Conservation (phyloP, 2,797 vertebrate genomes). For the Amblyraja radiata region DNA sequence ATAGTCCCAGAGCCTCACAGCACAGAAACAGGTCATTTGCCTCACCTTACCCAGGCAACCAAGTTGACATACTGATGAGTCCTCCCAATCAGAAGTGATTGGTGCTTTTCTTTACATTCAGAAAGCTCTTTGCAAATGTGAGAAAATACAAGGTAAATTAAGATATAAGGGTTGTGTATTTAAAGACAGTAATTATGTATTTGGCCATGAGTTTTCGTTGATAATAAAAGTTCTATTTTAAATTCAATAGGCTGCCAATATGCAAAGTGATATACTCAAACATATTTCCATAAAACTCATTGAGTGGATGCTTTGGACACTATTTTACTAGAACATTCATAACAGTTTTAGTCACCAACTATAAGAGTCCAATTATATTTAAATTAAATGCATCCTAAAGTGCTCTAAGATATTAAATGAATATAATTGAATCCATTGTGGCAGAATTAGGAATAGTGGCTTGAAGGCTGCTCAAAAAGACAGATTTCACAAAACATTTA, state of each 20-base stretch:
- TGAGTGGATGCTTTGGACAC: not conserved
- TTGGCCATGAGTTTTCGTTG: not conserved
- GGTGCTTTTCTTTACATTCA: not conserved
- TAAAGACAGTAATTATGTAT: too few species aligned
- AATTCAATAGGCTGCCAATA: not conserved
- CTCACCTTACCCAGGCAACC: too few species aligned
- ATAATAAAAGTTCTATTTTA: not conserved
- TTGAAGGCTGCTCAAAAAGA: not conserved
- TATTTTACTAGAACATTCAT: not conserved
- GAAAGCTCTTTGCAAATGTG: not conserved
- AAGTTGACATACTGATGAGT: too few species aligned
- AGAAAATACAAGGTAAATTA: not conserved
- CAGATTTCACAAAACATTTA: not conserved
- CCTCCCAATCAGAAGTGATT: not conserved
- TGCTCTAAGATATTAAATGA: not conserved
- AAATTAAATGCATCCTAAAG: not conserved
- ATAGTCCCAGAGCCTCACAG: too few species aligned
- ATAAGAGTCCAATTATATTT: not conserved
- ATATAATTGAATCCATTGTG: not conserved
- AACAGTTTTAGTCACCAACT: not conserved
- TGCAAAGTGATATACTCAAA: not conserved
- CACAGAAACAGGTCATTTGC: too few species aligned
- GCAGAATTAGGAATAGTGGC: not conserved
- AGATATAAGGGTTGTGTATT: not conserved
- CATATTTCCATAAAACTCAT: not conserved